phyloP scores from a whole-genome alignment of 2,113 vertebrate species.

The Tenebrosternarchus preto region DNA sequence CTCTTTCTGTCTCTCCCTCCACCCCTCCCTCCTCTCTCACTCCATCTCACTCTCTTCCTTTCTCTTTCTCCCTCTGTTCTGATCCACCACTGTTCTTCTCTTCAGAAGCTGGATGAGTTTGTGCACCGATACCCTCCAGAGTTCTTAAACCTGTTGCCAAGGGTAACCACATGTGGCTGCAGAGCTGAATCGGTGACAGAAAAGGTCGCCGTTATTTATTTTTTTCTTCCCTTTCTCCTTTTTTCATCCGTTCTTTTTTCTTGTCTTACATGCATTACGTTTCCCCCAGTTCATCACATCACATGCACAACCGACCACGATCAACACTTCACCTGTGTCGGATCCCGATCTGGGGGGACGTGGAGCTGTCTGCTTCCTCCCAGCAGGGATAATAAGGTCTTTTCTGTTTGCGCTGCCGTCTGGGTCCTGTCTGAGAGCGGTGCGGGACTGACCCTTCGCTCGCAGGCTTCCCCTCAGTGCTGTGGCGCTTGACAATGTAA shows the following conservation, averaged over 20 bases:
- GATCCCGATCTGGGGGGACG: too few relatives aligned
- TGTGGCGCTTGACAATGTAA: constrained; percentile 62
- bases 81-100: constrained; percentile 4
- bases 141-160: constrained; percentile 46
- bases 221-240: background rate
- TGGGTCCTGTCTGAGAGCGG: too few relatives aligned
- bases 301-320: too few relatives aligned
- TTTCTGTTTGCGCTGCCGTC: too few relatives aligned
- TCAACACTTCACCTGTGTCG: too few relatives aligned
- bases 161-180: constrained; percentile 46
- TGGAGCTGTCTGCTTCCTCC: background rate
- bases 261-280: background rate
- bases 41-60: too few relatives aligned
- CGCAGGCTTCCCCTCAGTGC: background rate
- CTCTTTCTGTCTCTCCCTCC: constrained; percentile 20
- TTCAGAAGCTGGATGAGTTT: background rate
- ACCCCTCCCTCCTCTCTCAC: background rate
- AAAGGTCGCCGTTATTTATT: background rate
- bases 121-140: background rate
- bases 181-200: constrained; percentile 16
- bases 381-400: too few relatives aligned
- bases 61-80: constrained; percentile 23
- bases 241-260: too few relatives aligned
- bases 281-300: too few relatives aligned
- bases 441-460: background rate